These are phyloP conservation scores for Drosophila peninsularis DNA, from an alignment of 2,888 invertebrate genomes.

Conservation along the genomic window DNA sequence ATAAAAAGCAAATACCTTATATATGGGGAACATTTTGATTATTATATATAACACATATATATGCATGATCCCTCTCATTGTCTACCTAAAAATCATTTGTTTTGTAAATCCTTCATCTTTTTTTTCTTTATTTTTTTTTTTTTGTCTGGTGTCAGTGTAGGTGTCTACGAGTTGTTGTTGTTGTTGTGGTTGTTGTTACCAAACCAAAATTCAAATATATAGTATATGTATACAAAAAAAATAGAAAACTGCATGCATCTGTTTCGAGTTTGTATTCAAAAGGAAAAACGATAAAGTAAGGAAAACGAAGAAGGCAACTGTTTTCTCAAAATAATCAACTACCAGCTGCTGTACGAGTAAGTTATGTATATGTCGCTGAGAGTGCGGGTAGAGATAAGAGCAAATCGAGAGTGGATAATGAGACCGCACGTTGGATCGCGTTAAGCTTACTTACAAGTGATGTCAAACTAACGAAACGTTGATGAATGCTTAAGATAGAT, in stretches of 20 bases:
- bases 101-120: slow-evolving; percentile 6
- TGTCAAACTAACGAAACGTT: slow-evolving; percentile 60
- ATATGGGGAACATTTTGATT: slow-evolving; percentile 22
- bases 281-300: slow-evolving; percentile 16
- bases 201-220: slow-evolving; percentile 47
- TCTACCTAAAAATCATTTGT: slow-evolving; percentile 20
- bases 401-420: slow-evolving; percentile 38
- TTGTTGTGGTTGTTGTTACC: slow-evolving; percentile 30
- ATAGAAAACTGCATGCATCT: slow-evolving; percentile 65
- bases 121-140: slow-evolving; percentile 21
- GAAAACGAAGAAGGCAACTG: slow-evolving; percentile 26
- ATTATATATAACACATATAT: not conserved
- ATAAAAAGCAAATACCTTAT: slow-evolving; percentile 30
- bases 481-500: slow-evolving; percentile 40
- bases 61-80: slow-evolving; percentile 20
- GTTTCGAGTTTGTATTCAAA: slow-evolving; percentile 22
- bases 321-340: slow-evolving; percentile 45
- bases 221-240: slow-evolving; percentile 30
- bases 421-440: slow-evolving; percentile 57
- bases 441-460: slow-evolving; percentile 58
- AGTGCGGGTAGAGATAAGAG: slow-evolving; percentile 36
- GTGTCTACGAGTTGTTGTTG: slow-evolving; percentile 39
- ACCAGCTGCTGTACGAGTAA: slow-evolving; percentile 49
- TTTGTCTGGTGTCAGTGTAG: slow-evolving; percentile 34
- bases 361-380: slow-evolving; percentile 45